These are phyloP conservation scores for Camelus dromedarius DNA, from an alignment of 2,113 vertebrate species.

Conservation along the genomic window DNA sequence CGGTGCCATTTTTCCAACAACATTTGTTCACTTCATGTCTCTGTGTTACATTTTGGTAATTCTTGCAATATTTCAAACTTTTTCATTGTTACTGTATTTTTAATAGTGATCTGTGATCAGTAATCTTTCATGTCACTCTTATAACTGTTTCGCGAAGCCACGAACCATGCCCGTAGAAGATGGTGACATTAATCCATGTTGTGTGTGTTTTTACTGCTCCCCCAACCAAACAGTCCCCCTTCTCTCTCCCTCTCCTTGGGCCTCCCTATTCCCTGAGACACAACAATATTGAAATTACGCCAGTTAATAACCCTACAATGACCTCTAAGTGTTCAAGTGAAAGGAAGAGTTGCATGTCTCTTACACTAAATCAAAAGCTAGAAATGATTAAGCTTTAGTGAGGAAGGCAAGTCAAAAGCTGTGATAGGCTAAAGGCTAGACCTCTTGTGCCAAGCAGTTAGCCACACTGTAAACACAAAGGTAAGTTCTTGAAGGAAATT, in stretches of 20 bases:
- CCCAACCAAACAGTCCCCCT: rapidly evolving
- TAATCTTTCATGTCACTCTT: no score
- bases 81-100: neutral
- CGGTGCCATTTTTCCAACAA: neutral
- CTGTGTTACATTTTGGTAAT: neutral
- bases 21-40: neutral
- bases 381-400: neutral
- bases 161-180: neutral
- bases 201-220: neutral
- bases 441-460: neutral
- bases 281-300: neutral
- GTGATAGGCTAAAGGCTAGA: neutral
- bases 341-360: neutral
- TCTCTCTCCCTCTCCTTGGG: neutral
- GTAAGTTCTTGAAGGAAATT: neutral
- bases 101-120: no score
- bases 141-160: neutral
- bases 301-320: neutral
- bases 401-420: neutral
- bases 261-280: neutral
- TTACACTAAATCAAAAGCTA: no score
- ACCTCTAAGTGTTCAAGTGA: neutral
- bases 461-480: neutral
- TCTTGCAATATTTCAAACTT: neutral
- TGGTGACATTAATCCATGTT: neutral